A percentile compares a stretch with the other conserved stretches of the same genome.
Conservation (phyloP, 1,140 invertebrate species). For the Dermatophagoides farinae region DNA sequence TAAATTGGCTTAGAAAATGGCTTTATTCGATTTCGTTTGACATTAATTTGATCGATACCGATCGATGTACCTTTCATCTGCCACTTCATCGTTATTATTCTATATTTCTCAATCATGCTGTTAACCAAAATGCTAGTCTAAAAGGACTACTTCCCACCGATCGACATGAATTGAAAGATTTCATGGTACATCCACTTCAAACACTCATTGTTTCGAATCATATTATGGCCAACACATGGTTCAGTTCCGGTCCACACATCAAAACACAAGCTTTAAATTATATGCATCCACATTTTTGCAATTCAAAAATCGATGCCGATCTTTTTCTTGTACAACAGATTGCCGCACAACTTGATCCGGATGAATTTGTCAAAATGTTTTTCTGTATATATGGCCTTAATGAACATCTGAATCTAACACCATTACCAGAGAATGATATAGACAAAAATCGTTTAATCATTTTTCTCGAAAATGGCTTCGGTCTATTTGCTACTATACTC, state of each 20-base stretch:
- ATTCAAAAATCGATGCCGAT: conserved; percentile 92
- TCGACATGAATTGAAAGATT: conserved; percentile 34
- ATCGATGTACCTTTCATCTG: conserved; percentile 80
- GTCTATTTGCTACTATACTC: conserved; percentile 70
- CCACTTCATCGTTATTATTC: conserved; percentile 83
- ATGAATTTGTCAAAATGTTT: conserved; percentile 54
- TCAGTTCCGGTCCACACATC: conserved; percentile 87
- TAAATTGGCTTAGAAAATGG: conserved; percentile 59
- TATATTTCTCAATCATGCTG: conserved; percentile 70
- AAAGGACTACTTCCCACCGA: conserved; percentile 44
- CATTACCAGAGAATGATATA: conserved; percentile 36
- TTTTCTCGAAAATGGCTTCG: conserved; percentile 78
- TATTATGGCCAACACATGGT: conserved; percentile 79
- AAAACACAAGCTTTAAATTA: conserved; percentile 97
- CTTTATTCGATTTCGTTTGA: conserved; percentile 55
- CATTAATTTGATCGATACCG: conserved; percentile 47
- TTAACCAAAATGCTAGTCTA: conserved; percentile 53
- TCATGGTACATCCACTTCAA: conserved; percentile 49
- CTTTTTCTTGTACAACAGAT: conserved; percentile 80
- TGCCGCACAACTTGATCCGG: conserved; percentile 60
- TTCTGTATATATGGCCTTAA: background rate
- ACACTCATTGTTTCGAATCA: conserved; percentile 84
- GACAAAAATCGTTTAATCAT: conserved; percentile 49
- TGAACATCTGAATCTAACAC: conserved; percentile 18
- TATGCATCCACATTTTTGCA: conserved; percentile 93